Evolutionary conservation across 2,888 invertebrate species (phyloP), one percentile per base, ranked within the genome.

Genomic region (Plagodis dolabraria): DNA sequence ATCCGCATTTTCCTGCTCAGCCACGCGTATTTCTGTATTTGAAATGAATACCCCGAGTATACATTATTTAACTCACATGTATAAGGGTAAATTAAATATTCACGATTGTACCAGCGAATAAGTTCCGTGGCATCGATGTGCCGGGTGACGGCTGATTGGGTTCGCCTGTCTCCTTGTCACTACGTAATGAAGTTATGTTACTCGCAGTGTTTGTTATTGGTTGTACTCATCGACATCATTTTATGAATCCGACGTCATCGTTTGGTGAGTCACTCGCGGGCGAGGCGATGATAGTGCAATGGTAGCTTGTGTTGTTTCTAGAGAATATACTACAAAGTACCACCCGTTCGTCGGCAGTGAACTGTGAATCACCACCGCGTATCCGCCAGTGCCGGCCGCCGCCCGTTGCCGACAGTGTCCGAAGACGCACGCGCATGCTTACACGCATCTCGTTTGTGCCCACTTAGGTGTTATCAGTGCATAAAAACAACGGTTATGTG

Each of bases 391-490:
- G 73, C 75, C 75, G 76, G 75, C 75, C 68, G 67, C 61, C 57
- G 46, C 60, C 57, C 59, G 63, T 57, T 58, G 69, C 68, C 76
- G 72, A 76, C 79, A 85, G 85, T 86, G 73, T 72, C 70, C 71
- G 69, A 63, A 82, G 77, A 71, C 89, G 83, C 83, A 76, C 78
- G 88, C 87, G 89, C 89, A 86, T 76, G 82, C 75, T 76, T 76
- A 83, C 83, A 86, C 85, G 84, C 82, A 71, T 82, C 75, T 73
- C 80, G 72, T 72, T 73, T 70, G 58, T 60, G 48, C 47, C 57
- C 65, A 64, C 63, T 65, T 59, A 60, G 69, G 69, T 79, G 71
- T 76, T 83, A 85, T 83, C 83, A 85, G 89, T 87, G 87, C 85
- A 80, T 86, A 84, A 83, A 80, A 76, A 82, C 73, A 82, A 83